Conservation (phyloP, 2,888 invertebrate genomes). For the Zaprionus obscuricornis region DNA sequence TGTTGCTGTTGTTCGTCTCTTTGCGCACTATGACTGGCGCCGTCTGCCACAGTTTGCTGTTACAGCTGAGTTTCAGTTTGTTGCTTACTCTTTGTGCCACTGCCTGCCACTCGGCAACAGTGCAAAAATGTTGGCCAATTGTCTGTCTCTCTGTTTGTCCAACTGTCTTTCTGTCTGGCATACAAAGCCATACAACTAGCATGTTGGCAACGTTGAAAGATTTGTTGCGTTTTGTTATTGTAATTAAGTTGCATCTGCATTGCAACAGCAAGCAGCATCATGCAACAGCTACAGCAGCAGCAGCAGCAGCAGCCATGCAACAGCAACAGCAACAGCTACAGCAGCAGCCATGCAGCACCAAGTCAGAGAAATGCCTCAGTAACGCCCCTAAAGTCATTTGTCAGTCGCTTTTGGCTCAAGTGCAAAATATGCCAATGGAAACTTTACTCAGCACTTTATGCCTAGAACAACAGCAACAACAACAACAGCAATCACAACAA, state of each 20-base stretch:
- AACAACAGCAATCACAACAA: background rate
- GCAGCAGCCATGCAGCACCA: constrained; percentile 24
- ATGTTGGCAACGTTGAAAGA: constrained; percentile 22
- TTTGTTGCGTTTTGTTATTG: constrained; percentile 64
- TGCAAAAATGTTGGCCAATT: constrained; percentile 70
- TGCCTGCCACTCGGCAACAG: constrained; percentile 26
- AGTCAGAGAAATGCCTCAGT: constrained; percentile 43
- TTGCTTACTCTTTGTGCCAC: constrained; percentile 21
- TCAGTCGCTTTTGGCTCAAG: constrained; percentile 46
- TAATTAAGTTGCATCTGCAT: constrained; percentile 74
- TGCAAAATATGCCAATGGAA: constrained; percentile 44
- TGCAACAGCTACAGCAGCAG: constrained; percentile 17
- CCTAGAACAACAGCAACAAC: too few relatives aligned
- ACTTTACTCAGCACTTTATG: too few relatives aligned
- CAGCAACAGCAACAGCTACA: constrained; percentile 4
- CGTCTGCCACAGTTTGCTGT: constrained; percentile 37
- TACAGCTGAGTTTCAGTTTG: constrained; percentile 1
- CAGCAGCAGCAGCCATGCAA: constrained; percentile 15
- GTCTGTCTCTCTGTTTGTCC: constrained; percentile 42
- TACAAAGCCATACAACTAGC: constrained; percentile 17
- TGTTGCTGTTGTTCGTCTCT: constrained; percentile 34
- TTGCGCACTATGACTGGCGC: constrained; percentile 66
- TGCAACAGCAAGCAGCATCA: constrained; percentile 23
- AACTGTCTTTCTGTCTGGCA: constrained; percentile 16
- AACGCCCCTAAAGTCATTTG: constrained; percentile 58